Conservation (phyloP, 2,888 invertebrate species). For the Lamellibrachia satsuma region DNA sequence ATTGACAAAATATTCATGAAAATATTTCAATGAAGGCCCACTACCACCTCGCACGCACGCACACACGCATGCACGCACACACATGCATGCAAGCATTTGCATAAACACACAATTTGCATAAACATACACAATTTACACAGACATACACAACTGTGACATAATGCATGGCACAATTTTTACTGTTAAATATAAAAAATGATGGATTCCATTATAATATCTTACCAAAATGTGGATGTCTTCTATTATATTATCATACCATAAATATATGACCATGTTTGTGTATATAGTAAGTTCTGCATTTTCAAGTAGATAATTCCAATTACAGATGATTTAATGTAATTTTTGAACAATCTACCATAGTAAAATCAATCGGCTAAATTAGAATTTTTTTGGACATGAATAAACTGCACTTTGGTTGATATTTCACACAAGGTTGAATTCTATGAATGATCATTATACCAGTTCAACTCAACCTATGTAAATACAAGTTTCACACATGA, state of each 20-base stretch:
- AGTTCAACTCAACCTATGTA: not conserved
- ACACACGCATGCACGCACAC: not conserved
- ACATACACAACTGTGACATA: no score
- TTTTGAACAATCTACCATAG: not conserved
- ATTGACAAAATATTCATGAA: not conserved
- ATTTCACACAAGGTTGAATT: not conserved
- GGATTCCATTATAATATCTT: no score
- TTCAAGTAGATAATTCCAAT: not conserved
- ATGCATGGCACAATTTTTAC: no score
- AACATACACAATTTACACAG: not conserved
- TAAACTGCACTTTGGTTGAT: not conserved
- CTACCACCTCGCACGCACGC: not conserved
- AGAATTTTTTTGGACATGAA: not conserved
- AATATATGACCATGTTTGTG: no score
- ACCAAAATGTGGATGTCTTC: no score
- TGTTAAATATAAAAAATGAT: no score
- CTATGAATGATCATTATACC: not conserved
- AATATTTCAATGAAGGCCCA: conserved; percentile 17
- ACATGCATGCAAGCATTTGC: no score
- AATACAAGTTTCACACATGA: not conserved
- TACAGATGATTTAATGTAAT: not conserved
- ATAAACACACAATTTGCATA: not conserved
- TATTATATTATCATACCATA: no score
- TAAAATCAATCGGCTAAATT: not conserved
- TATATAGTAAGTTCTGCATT: no score